A percentile compares a stretch with the other conserved stretches of the same genome.
phyloP scores from a whole-genome alignment of 2,797 vertebrate species.

The Sternotherus odoratus region DNA sequence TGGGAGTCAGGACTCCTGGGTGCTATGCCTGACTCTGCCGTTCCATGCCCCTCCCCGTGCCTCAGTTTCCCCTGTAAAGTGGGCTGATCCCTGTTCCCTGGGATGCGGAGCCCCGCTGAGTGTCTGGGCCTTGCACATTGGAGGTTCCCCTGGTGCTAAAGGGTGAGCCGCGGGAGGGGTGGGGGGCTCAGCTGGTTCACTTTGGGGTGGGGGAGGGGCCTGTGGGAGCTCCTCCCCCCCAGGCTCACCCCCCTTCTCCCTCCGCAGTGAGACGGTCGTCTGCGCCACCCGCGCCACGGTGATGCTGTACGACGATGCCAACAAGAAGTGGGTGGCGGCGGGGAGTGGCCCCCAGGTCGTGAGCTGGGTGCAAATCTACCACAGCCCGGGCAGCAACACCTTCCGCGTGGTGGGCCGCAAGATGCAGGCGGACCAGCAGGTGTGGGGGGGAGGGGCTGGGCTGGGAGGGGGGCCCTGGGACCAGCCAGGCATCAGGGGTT shows the following conservation, averaged over 20 bases:
- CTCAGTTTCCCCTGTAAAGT: not conserved
- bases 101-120: not conserved
- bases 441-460: conserved; percentile 37
- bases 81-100: not conserved
- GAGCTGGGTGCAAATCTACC: conserved; percentile 94
- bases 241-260: not conserved
- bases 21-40: conserved; percentile 43
- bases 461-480: not conserved
- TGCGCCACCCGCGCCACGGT: conserved; percentile 93
- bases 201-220: not conserved
- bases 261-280: conserved; percentile 87
- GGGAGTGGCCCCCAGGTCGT: conserved; percentile 86
- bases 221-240: not conserved
- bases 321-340: conserved; percentile 91
- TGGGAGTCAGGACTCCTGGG: not conserved
- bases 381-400: conserved; percentile 87
- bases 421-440: conserved; percentile 94
- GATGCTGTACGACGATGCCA: conserved; percentile 92
- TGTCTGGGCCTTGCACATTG: not conserved
- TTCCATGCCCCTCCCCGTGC: not conserved
- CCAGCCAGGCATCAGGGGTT: not conserved
- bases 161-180: not conserved
- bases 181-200: not conserved
- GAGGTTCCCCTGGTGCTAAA: not conserved
- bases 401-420: conserved; percentile 94